Percentiles rank a stretch among this genome's conserved stretches.
Conservation (phyloP, 2,797 vertebrate genomes). For the Tiaroga cobitis region DNA sequence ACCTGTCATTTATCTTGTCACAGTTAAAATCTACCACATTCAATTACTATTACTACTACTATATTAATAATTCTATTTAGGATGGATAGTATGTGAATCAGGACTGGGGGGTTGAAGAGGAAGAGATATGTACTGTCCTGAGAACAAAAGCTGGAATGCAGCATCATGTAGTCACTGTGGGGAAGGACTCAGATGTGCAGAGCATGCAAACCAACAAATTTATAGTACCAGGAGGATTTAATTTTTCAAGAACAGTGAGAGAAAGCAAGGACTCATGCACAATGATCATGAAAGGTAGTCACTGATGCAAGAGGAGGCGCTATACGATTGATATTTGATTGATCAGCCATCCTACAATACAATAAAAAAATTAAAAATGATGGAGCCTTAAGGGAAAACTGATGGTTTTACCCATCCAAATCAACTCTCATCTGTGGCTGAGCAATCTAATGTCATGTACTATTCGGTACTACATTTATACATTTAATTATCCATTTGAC, state of each 20-base stretch:
- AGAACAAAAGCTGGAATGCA: neutral
- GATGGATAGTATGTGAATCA: too few species aligned
- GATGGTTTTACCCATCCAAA: neutral
- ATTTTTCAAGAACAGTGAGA: neutral
- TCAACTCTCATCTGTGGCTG: neutral
- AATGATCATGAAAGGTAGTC: neutral
- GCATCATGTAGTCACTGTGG: neutral
- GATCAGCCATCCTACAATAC: too few species aligned
- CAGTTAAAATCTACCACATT: too few species aligned
- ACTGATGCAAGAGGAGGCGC: neutral
- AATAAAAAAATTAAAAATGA: neutral
- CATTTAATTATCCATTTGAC: slow-evolving; percentile 27
- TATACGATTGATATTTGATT: neutral
- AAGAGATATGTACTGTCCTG: neutral
- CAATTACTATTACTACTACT: too few species aligned
- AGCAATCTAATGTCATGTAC: neutral
- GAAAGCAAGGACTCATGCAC: neutral
- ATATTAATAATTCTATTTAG: too few species aligned
- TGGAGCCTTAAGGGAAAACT: neutral
- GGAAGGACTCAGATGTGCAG: neutral
- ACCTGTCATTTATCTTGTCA: too few species aligned
- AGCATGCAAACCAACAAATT: neutral
- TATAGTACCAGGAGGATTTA: neutral
- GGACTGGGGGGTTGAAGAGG: too few species aligned
- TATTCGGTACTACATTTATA: slow-evolving; percentile 18